phyloP scores from a whole-genome alignment of 2,113 vertebrate species.

The Triplophysa dalaica region DNA sequence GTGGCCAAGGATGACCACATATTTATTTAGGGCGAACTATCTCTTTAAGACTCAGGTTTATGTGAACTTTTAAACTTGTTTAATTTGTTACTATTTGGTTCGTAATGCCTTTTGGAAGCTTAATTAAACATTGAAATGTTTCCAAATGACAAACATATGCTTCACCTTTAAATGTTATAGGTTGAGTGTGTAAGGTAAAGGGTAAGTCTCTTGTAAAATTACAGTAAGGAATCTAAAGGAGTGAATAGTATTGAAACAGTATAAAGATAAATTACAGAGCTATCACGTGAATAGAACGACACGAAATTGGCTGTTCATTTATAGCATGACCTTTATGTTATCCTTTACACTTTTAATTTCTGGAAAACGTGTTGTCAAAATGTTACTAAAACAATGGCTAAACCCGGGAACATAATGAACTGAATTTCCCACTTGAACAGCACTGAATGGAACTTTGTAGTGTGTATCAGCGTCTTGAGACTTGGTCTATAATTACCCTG shows the following conservation, averaged over 20 bases:
- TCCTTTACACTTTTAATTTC: background rate
- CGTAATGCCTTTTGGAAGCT: no score
- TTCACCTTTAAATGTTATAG: no score
- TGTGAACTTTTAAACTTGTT: no score
- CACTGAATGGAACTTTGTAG: background rate
- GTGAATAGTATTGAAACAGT: background rate
- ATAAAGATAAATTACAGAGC: background rate
- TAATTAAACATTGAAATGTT: no score
- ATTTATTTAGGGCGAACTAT: no score
- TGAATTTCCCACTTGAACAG: slow-evolving; percentile 20
- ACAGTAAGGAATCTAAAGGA: background rate
- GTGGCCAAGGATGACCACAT: no score
- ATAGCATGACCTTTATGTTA: background rate
- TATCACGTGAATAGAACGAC: background rate
- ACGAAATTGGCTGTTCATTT: background rate
- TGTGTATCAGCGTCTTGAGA: slow-evolving; percentile 16
- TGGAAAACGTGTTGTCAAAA: background rate
- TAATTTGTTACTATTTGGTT: no score
- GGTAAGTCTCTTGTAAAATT: no score
- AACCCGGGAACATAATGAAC: background rate
- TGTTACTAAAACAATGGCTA: slow-evolving; percentile 12
- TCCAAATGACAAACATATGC: no score
- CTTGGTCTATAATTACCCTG: slow-evolving; percentile 24
- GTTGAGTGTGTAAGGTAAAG: no score
- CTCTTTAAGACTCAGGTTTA: no score